These are phyloP conservation scores for Heterotilapia buettikoferi DNA, from an alignment of 2,113 vertebrate species.

Conservation along the genomic window DNA sequence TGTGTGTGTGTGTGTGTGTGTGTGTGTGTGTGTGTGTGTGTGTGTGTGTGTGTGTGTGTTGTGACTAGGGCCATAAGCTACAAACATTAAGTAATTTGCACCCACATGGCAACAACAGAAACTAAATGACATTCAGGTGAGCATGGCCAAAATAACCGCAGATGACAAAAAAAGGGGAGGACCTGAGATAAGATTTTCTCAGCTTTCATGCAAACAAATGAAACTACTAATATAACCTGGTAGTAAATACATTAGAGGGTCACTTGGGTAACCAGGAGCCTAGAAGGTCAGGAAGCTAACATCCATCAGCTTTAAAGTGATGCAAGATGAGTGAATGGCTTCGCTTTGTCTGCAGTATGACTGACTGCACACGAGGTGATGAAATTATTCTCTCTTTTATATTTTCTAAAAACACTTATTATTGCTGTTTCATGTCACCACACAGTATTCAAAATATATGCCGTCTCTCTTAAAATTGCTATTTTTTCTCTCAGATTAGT, in stretches of 20 bases:
- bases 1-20: too few species aligned
- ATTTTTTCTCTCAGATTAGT: neutral
- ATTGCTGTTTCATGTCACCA: neutral
- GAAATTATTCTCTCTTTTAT: neutral
- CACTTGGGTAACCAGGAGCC: neutral
- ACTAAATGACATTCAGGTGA: neutral
- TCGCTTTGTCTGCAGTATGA: neutral
- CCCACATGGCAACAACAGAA: neutral
- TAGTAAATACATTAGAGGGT: neutral
- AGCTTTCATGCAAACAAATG: neutral
- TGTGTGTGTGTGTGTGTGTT: neutral
- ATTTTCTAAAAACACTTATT: neutral
- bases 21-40: too few species aligned
- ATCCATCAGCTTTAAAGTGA: neutral
- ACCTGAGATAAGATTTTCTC: neutral
- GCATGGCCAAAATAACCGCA: neutral
- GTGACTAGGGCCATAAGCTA: neutral
- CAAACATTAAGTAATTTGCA: neutral
- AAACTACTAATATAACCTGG: neutral
- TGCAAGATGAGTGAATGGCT: neutral
- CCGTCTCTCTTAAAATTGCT: neutral
- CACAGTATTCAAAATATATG: neutral
- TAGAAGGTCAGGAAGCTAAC: neutral
- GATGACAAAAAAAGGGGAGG: neutral
- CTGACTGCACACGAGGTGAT: neutral